Percentiles rank a stretch among this genome's conserved stretches.
These are phyloP conservation scores for Oplegnathus fasciatus DNA, from an alignment of 2,113 vertebrate genomes.

Conservation along the genomic window DNA sequence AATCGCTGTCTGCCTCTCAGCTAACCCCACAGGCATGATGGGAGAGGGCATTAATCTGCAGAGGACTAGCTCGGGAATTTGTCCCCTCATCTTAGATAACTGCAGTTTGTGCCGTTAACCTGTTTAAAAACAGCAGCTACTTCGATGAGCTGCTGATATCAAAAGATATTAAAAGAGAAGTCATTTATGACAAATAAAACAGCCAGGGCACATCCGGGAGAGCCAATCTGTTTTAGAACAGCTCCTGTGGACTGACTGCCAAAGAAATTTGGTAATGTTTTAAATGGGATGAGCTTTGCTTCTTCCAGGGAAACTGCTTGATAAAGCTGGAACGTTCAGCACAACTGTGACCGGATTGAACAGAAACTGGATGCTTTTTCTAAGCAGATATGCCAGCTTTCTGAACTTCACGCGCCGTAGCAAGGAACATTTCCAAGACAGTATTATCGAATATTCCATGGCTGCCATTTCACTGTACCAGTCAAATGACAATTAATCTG, in stretches of 20 bases:
- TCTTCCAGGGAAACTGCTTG: conserved; percentile 1
- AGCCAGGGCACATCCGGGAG: conserved; percentile 1
- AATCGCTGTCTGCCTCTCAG: conserved; percentile 68
- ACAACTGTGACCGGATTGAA: background rate
- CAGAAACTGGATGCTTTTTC: background rate
- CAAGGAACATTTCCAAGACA: conserved; percentile 18
- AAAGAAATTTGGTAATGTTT: background rate
- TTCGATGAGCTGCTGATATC: conserved; percentile 51
- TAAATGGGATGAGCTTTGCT: conserved; percentile 4
- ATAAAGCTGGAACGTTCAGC: background rate
- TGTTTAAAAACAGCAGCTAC: conserved; percentile 43
- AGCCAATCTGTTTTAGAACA: conserved; percentile 3
- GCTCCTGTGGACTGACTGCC: background rate
- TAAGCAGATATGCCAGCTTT: conserved; percentile 15
- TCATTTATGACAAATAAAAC: conserved; percentile 10
- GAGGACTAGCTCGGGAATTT: conserved; percentile 39
- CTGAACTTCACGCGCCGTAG: background rate
- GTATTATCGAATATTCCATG: conserved; percentile 31
- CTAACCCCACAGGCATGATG: conserved; percentile 62
- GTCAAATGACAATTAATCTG: conserved; percentile 33
- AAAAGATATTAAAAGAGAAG: conserved; percentile 41
- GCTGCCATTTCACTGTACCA: conserved; percentile 13
- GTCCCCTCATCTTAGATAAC: conserved; percentile 22
- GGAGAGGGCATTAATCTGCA: conserved; percentile 62
- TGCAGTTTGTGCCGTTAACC: conserved; percentile 33